These are phyloP conservation scores for Melanotaenia duboulayi DNA, from an alignment of 2,113 vertebrate genomes.

Conservation along the genomic window DNA sequence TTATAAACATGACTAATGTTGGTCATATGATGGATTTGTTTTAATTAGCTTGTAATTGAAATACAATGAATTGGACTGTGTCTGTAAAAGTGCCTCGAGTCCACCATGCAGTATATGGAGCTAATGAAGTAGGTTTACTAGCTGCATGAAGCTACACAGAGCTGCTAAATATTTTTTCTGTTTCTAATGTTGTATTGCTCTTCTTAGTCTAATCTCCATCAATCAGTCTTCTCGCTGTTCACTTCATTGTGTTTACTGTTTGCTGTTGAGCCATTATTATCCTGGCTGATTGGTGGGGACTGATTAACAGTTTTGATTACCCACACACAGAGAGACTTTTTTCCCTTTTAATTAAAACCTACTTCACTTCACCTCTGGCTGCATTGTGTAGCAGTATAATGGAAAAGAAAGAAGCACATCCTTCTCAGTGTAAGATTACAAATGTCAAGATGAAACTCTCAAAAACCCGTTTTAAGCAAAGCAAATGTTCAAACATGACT, in stretches of 20 bases:
- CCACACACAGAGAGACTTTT: conserved; percentile 38
- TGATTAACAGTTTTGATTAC: conserved; percentile 69
- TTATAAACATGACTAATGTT: no score
- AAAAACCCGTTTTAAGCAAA: conserved; percentile 65
- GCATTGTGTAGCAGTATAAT: conserved; percentile 66
- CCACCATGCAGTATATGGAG: not conserved
- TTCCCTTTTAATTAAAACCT: conserved; percentile 82
- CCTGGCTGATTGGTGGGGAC: conserved; percentile 67
- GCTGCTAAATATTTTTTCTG: no score
- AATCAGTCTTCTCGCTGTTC: conserved; percentile 39
- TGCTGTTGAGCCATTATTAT: conserved; percentile 45
- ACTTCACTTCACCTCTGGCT: conserved; percentile 74
- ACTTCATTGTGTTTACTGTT: conserved; percentile 32
- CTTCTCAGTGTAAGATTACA: conserved; percentile 63
- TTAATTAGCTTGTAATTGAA: no score
- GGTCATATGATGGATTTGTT: no score
- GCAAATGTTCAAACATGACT: conserved; percentile 59
- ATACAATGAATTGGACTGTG: no score
- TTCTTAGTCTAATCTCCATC: conserved; percentile 7
- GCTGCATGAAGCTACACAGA: not conserved
- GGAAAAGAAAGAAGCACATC: conserved; percentile 68
- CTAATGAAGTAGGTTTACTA: not conserved
- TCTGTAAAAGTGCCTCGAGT: no score
- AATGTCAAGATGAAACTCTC: conserved; percentile 69
- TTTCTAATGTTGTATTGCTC: not conserved